Evolutionary conservation across 2,797 vertebrate genomes (phyloP), one percentile per base, ranked within the genome.

Genomic region (Pseudochirops corinnae): DNA sequence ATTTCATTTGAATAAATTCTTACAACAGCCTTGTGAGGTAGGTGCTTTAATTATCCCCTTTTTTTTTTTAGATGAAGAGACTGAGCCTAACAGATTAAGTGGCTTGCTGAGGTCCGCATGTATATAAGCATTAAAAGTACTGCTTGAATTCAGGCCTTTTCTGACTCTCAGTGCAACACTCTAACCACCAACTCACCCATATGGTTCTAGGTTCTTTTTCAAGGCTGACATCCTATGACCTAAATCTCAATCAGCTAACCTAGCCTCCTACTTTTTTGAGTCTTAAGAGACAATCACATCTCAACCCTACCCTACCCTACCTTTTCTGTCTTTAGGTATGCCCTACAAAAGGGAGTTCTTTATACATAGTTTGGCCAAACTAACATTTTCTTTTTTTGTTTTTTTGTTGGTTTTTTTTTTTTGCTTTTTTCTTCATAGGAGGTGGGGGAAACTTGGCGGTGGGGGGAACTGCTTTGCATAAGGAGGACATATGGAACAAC

Each of bases 401-500:
- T n/a, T n/a, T n/a, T n/a, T n/a, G n/a, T n/a, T n/a, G n/a, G n/a
- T n/a, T n/a, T n/a, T n/a, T 4, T 52, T 90, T 62, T 58, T 62
- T 26, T 18, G 0, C 46, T 87, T 50, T 31, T 24, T 50, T 7
- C 9, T 87, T 50, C 39, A 21, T 46, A 21, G 74, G n/a, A 24
- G 21, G 21, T 12, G 55, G 7, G 6, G 0, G 4, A 26, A 11
- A 87, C 1, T 97, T 94, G 97, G 94, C 95, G 97, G 96, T 96
- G 96, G 97, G 93, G 1, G 90, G 95, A 92, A 91, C 94, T 97
- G 95, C 95, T 98, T 97, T 98, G 97, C 98, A 98, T 98, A 98
- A 98, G 98, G 98, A 98, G 98, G 98, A 97, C 98, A 98, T 98
- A 98, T 98, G 98, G 95, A 98, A 95, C 62, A 92, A 96, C 97